These are phyloP conservation scores for Bungarus multicinctus DNA, from an alignment of 2,113 vertebrate species.

Conservation along the genomic window DNA sequence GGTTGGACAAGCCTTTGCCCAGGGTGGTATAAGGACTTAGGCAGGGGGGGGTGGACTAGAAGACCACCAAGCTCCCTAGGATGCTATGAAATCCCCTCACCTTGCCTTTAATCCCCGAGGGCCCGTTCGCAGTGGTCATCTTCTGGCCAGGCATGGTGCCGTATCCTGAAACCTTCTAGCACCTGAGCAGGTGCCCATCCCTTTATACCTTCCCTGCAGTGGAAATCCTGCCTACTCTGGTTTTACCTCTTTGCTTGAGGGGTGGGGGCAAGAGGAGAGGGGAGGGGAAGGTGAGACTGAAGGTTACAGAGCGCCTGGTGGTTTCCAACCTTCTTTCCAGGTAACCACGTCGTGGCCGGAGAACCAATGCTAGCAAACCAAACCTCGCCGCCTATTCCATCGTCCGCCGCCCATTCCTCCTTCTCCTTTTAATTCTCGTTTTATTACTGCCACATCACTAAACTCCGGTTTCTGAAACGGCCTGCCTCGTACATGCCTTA, in stretches of 20 bases:
- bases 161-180: background rate
- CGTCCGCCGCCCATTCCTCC: slow-evolving; percentile 11
- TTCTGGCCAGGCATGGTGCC: slow-evolving; percentile 70
- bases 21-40: background rate
- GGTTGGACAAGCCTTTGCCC: too few relatives aligned
- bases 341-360: slow-evolving; percentile 10
- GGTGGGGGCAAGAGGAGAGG: background rate
- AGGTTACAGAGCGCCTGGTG: background rate
- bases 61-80: background rate
- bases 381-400: background rate
- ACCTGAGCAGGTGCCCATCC: slow-evolving; percentile 4
- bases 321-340: slow-evolving; percentile 33
- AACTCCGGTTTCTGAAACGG: slow-evolving; percentile 28
- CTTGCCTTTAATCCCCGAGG: slow-evolving; percentile 67
- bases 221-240: slow-evolving; percentile 59
- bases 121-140: slow-evolving; percentile 72
- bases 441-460: slow-evolving; percentile 43
- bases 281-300: background rate
- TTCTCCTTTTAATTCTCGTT: slow-evolving; percentile 29
- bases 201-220: slow-evolving; percentile 60
- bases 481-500: slow-evolving; percentile 41
- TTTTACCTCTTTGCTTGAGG: slow-evolving; percentile 44
- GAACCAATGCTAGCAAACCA: slow-evolving; percentile 43
- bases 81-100: slow-evolving; percentile 61
- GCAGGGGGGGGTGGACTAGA: background rate